Evolutionary conservation across 2,797 vertebrate genomes (phyloP), one percentile per base, ranked within the genome.

Genomic region (Onychomys torridus): DNA sequence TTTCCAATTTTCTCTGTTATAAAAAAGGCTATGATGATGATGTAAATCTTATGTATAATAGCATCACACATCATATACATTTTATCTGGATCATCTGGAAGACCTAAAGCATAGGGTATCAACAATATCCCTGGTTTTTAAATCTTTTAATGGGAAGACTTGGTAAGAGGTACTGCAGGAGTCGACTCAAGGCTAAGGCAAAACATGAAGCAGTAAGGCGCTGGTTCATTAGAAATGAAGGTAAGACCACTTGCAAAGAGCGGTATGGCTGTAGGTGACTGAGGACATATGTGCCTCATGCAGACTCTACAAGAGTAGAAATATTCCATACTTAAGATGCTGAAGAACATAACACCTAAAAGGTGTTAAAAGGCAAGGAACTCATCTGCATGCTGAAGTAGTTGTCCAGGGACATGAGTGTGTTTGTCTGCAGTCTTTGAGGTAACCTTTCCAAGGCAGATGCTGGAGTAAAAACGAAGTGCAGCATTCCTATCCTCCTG

Each of bases 1-100:
- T 83, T 96, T 83, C 77, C 63, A 61, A 10, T 92, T 95, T 97
- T 96, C 90, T 90, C 49, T 96, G 79, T 91, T 96, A 93, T 78
- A 89, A 93, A 82, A 82, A 52, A 94, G 75, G 34, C 59, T 40
- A 3, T 87, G 82, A 75, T 93, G 85, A 93, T 90, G 83, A 91
- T 82, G 55, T 91, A 89, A 84, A 73, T 96, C 75, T 97, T 91
- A 81, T 79, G 94, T 94, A 84, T 63, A 93, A 91, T 27, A 73
- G 55, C 61, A 78, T 77, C 78, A 89, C 78, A 89, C 84, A 89
- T 94, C 11, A 34, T 55, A 40, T 81, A 88, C 93, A 40, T 96
- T 37, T 94, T 85, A 89, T 97, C 81, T 85, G 65, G 73, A 82
- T 95, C 89, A 95, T 96, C 84, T 79, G 23, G 75, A 93, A 91